Percentiles rank a stretch among this genome's conserved stretches.
Evolutionary conservation across 2,888 invertebrate genomes (phyloP).

Genomic region (Octonoba sinensis): DNA sequence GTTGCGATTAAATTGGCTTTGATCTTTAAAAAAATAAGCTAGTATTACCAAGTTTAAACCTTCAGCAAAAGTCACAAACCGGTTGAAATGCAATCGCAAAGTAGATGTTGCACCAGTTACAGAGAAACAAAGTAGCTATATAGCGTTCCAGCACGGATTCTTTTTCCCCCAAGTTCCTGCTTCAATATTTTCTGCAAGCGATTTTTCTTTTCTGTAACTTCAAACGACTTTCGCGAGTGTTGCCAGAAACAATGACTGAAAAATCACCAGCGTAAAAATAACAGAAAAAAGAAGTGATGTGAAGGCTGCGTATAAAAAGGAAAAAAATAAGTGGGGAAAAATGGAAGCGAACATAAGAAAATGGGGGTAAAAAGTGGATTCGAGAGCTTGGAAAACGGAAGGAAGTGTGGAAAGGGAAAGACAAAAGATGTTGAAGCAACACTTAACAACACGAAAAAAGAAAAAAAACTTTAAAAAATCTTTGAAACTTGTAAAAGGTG

Average conservation of each 20-base stretch:
- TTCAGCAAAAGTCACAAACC: no score
- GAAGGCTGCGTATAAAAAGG: neutral
- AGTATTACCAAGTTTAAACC: no score
- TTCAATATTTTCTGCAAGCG: slow-evolving; percentile 26
- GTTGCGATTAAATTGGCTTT: no score
- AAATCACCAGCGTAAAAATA: slow-evolving; percentile 53
- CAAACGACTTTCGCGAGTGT: slow-evolving; percentile 53
- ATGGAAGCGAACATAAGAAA: neutral
- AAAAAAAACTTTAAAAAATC: slow-evolving; percentile 38
- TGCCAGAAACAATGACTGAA: slow-evolving; percentile 61
- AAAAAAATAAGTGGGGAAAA: no score
- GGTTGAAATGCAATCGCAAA: slow-evolving; percentile 14
- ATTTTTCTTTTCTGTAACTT: slow-evolving; percentile 55
- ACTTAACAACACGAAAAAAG: slow-evolving; percentile 33
- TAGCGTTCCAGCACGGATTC: slow-evolving; percentile 11
- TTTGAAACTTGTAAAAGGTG: slow-evolving; percentile 61
- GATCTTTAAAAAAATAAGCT: no score
- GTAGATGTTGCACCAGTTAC: slow-evolving; percentile 10
- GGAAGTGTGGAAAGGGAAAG: slow-evolving; percentile 56
- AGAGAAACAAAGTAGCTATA: slow-evolving; percentile 6
- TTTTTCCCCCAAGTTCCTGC: slow-evolving; percentile 16
- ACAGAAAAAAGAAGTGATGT: slow-evolving; percentile 39
- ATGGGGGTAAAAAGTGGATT: slow-evolving; percentile 26
- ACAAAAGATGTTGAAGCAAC: slow-evolving; percentile 58
- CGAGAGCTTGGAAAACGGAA: slow-evolving; percentile 56